Evolutionary conservation across 2,888 invertebrate species (phyloP).

Genomic region (Miltochrista miniata): DNA sequence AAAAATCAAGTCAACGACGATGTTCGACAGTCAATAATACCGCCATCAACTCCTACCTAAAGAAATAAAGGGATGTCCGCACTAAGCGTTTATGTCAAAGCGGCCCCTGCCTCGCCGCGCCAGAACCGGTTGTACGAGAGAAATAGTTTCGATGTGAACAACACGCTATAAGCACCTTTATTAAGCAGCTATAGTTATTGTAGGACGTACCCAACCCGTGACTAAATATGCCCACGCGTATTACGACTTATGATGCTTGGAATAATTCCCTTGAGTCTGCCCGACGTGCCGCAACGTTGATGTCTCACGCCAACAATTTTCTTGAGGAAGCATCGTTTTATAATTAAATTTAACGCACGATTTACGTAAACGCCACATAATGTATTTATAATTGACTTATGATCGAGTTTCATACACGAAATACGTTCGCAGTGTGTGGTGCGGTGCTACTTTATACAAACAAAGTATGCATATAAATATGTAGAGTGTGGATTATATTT

Average conservation of each 20-base stretch:
- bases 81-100: constrained; percentile 54
- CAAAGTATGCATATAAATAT: constrained; percentile 21
- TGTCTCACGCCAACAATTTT: constrained; percentile 44
- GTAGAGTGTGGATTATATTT: constrained; percentile 3
- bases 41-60: constrained; percentile 27
- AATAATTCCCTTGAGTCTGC: constrained; percentile 55
- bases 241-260: constrained; percentile 63
- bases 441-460: constrained; percentile 14
- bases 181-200: constrained; percentile 62
- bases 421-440: constrained; percentile 35
- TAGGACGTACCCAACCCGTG: constrained; percentile 62
- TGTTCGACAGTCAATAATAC: constrained; percentile 36
- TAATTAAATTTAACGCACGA: constrained; percentile 75
- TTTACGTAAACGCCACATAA: constrained; percentile 64
- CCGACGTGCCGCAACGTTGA: constrained; percentile 18
- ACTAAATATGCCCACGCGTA: constrained; percentile 78
- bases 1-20: constrained; percentile 34
- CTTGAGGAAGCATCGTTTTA: constrained; percentile 62
- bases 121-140: constrained; percentile 68
- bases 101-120: constrained; percentile 46
- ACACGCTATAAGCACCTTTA: constrained; percentile 54
- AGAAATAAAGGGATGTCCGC: constrained; percentile 53
- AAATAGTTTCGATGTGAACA: constrained; percentile 65
- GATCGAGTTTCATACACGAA: constrained; percentile 52
- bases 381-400: constrained; percentile 68